These are phyloP conservation scores for Apodemus sylvaticus DNA, from an alignment of 2,113 vertebrate genomes.

Conservation along the genomic window DNA sequence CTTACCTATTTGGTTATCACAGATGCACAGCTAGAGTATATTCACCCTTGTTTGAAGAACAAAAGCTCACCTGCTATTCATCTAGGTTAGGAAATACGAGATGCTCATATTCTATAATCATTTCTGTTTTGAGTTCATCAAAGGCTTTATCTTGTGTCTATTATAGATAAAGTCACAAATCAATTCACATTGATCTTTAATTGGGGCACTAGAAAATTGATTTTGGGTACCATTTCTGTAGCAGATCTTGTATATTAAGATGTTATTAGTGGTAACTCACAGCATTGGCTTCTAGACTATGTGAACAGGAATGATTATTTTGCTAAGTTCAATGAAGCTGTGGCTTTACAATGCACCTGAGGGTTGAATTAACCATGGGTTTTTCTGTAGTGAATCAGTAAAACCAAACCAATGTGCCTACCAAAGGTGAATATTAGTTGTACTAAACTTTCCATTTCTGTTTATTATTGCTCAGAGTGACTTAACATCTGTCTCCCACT, in stretches of 20 bases:
- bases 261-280: not conserved
- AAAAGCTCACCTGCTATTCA: not conserved
- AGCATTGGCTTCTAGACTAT: not conserved
- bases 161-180: constrained; percentile 39
- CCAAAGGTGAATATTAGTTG: not conserved
- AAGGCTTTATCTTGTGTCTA: constrained; percentile 17
- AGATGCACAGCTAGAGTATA: not conserved
- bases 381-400: not conserved
- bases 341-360: not conserved
- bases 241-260: constrained; percentile 8
- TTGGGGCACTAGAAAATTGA: constrained; percentile 16
- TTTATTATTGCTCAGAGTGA: not conserved
- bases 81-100: constrained; percentile 35
- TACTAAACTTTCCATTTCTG: constrained; percentile 30
- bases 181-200: constrained; percentile 21
- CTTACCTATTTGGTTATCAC: not conserved
- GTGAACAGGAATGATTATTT: constrained; percentile 10
- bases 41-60: not conserved
- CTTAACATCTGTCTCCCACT: not conserved
- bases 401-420: not conserved
- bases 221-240: constrained; percentile 12
- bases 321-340: not conserved
- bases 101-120: not conserved
- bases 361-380: constrained; percentile 9
- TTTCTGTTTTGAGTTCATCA: constrained; percentile 4